Conservation (phyloP, 2,797 vertebrate species). For the Typhlichthys subterraneus region DNA sequence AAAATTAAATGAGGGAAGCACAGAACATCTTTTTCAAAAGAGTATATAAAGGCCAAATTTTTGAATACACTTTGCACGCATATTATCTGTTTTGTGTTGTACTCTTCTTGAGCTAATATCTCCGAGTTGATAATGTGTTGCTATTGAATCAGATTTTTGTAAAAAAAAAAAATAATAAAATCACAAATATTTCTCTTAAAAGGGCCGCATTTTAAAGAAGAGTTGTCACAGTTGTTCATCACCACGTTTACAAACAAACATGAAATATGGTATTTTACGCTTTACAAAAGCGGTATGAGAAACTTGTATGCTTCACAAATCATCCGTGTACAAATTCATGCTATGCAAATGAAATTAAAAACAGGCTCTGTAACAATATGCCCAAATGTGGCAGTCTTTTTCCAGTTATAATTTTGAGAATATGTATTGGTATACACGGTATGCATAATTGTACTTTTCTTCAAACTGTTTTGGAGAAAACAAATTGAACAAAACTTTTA, state of each 20-base stretch:
- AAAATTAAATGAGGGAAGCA: constrained; percentile 50
- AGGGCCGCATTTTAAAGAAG: background rate
- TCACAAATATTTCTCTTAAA: background rate
- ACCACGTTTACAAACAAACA: constrained; percentile 13
- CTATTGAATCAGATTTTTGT: background rate
- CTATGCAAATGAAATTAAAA: constrained; percentile 69
- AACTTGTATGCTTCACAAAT: constrained; percentile 42
- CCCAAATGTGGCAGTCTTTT: constrained; percentile 9
- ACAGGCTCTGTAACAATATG: constrained; percentile 26
- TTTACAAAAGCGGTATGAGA: constrained; percentile 28
- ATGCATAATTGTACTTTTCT: no score
- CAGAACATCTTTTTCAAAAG: constrained; percentile 39
- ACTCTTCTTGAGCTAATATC: background rate
- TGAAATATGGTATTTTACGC: constrained; percentile 26
- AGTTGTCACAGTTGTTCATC: constrained; percentile 8
- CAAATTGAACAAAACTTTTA: constrained; percentile 10
- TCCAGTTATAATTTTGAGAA: constrained; percentile 1
- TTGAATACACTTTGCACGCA: background rate
- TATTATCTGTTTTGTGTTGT: background rate
- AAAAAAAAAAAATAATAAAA: background rate
- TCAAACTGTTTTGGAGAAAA: background rate
- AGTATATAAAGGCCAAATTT: constrained; percentile 6
- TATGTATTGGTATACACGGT: background rate
- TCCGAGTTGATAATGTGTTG: background rate
- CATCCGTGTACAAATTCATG: constrained; percentile 57